Conservation (phyloP, 2,888 invertebrate genomes). For the Marasmarcha lunaedactyla region DNA sequence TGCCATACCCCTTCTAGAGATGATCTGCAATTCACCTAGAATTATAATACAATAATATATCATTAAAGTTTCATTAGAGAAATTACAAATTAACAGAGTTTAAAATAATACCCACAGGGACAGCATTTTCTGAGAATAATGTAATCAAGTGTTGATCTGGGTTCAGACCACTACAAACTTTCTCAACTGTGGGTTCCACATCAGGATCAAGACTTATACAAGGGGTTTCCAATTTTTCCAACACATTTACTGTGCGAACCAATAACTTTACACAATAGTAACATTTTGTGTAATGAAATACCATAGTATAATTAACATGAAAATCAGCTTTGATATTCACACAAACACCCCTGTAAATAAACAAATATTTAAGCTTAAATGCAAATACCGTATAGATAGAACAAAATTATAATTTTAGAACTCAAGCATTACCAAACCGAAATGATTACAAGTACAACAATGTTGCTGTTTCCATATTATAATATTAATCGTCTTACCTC, state of each 20-base stretch:
- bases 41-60: too few relatives aligned
- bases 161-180: constrained; percentile 81
- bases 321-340: constrained; percentile 78
- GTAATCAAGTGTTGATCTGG: constrained; percentile 86
- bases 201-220: constrained; percentile 78
- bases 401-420: too few relatives aligned
- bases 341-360: constrained; percentile 73
- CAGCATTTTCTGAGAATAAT: constrained; percentile 89
- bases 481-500: constrained; percentile 49
- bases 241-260: constrained; percentile 87
- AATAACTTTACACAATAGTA: constrained; percentile 88
- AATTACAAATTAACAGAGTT: constrained; percentile 4
- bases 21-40: constrained; percentile 86
- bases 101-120: constrained; percentile 68
- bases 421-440: too few relatives aligned
- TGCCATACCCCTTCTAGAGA: constrained; percentile 97
- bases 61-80: too few relatives aligned
- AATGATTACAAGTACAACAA: too few relatives aligned
- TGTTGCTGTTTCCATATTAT: too few relatives aligned
- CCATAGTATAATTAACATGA: constrained; percentile 87
- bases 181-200: constrained; percentile 78
- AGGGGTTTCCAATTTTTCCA: constrained; percentile 89
- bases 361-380: too few relatives aligned
- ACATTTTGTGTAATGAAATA: constrained; percentile 78
- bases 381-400: constrained; percentile 5